phyloP scores from a whole-genome alignment of 1,140 invertebrate species.

The Oedothorax gibbosus region DNA sequence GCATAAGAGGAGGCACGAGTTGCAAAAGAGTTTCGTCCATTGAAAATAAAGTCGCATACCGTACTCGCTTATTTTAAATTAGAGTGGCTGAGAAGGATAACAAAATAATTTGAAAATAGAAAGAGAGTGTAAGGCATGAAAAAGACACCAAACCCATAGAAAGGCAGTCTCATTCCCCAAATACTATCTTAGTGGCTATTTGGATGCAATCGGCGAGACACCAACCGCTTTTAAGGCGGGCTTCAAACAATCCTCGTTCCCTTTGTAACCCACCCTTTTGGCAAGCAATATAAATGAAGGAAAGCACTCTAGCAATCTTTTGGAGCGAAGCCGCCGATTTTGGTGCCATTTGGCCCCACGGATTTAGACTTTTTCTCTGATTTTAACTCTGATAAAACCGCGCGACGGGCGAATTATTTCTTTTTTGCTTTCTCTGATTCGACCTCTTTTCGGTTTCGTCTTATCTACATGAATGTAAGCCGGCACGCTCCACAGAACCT shows the following conservation, averaged over 20 bases:
- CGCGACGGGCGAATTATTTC: slow-evolving; percentile 6
- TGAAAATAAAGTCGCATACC: not conserved
- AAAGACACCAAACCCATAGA: slow-evolving; percentile 5
- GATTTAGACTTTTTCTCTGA: slow-evolving; percentile 59
- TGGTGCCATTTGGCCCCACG: slow-evolving; percentile 47
- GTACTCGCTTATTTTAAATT: slow-evolving; percentile 32
- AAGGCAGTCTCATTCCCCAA: slow-evolving; percentile 53
- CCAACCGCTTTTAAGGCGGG: slow-evolving; percentile 40
- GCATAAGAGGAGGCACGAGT: too few relatives aligned
- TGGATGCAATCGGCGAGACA: slow-evolving; percentile 50
- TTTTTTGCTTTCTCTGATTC: slow-evolving; percentile 32
- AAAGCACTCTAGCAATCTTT: slow-evolving; percentile 56
- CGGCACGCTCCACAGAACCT: slow-evolving; percentile 39
- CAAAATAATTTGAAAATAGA: slow-evolving; percentile 47
- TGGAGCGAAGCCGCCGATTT: slow-evolving; percentile 54
- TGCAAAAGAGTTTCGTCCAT: too few relatives aligned
- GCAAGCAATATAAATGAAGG: slow-evolving; percentile 59
- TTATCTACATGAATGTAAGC: slow-evolving; percentile 58
- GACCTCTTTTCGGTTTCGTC: slow-evolving; percentile 25
- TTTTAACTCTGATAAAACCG: slow-evolving; percentile 59
- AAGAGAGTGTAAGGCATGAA: slow-evolving; percentile 42
- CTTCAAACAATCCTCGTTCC: slow-evolving; percentile 55
- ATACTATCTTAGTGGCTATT: slow-evolving; percentile 55
- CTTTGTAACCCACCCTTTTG: slow-evolving; percentile 37
- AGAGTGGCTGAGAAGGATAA: not conserved